Evolutionary conservation across 2,888 invertebrate genomes (phyloP), one percentile per base, ranked within the genome.

Genomic region (Graphium colonna): DNA sequence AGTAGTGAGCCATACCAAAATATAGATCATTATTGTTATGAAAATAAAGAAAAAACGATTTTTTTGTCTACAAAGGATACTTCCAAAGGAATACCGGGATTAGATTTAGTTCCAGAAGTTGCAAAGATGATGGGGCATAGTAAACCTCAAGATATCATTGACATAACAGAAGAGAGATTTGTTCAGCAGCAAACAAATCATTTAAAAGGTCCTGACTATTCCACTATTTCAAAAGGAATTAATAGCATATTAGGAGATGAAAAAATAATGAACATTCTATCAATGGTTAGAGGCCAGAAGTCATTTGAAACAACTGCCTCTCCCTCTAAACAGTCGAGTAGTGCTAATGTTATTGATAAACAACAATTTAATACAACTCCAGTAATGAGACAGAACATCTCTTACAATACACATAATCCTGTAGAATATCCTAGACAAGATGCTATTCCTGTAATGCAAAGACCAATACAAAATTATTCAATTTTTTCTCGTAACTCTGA

Each of bases 81-180:
- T 18, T 65, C 71, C 47, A 92, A 91, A 64, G 93, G 92, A 39
- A 95, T 95, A 68, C 95, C 95, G 8, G 95, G 95, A 0, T 85
- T 95, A 53, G 95, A 95, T 86, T 88, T 95, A 56, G 92, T 94
- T 8, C 88, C 86, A 59, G 91, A 91, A 3, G 69, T 61, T 55
- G 79, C 79, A 39, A 55, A 51, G 28, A 10, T 13, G 3, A 17
- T 21, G n/a, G 21, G 2, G 15, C 18, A 17, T 12, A 51, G 41
- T 42, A 80, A 69, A 64, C 31, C 55, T 26, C 51, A 53, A 43
- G 81, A 83, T 50, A 71, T 85, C 10, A 76, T 84, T 60, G 83
- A 85, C 56, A 81, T 87, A 38, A 77, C 79, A 57, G 79, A 74
- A 45, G 77, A 77, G 1, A 49, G 40, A 12, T 42, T 21, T 5